Base-by-base conservation (phyloP, 2,888 invertebrate genomes). In the Elegia similella region DNA sequence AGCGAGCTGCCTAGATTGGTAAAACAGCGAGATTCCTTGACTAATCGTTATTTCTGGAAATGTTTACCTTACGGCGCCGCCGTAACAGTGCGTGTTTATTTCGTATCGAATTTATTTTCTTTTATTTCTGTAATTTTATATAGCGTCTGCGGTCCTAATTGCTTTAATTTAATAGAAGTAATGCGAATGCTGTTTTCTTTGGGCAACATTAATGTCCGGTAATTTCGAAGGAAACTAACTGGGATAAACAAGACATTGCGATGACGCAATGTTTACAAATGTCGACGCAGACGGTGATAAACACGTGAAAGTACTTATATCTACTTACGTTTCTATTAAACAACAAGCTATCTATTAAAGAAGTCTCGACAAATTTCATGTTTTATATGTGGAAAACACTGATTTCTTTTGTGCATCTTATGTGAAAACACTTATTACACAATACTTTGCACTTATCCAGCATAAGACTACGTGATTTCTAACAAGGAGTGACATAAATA, bases 71-170 rank as follows among this genome's bases (percentile, higher is more conserved):
- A 78, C 68, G 68, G 70, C 55, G 70, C 70, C 76, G 72, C 65
- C 67, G 72, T 74, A 72, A 78, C 76, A 75, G 73, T 70, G 60
- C 67, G 69, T 85, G 86, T 86, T 87, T 77, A 82, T 82, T 67
- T 73, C 81, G 82, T 80, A 75, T 86, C 75, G 64, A 63, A 79
- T 89, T 86, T 79, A 78, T 75, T 86, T 83, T 78, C 74, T 75
- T 83, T 82, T 80, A 82, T 80, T 82, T 81, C 66, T 62, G 86
- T 84, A 88, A 84, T 82, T 76, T 82, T 79, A 86, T 79, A 83
- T 73, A 67, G 66, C 68, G 69, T 69, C 65, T 58, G 61, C 58
- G 73, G 68, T 69, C 68, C 68, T 75, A 77, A 83, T 82, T 69
- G 75, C 76, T 72, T 77, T 34, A 12, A 15, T 50, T 50, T 50